Evolutionary conservation across 2,113 vertebrate species (phyloP).

Genomic region (Etheostoma spectabile): DNA sequence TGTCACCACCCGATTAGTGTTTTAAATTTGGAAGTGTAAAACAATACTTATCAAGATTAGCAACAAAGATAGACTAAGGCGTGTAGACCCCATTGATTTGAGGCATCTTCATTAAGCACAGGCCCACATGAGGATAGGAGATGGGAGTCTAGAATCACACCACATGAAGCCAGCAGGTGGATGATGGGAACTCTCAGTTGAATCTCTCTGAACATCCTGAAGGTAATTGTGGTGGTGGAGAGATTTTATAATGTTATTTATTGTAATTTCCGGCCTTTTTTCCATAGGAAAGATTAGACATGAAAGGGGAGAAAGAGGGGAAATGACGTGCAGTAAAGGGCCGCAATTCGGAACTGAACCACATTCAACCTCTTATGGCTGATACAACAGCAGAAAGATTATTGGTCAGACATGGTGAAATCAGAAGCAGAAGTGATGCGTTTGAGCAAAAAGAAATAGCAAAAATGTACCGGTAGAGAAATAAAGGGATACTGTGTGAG

Average conservation of each 20-base stretch:
- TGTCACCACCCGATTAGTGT: neutral
- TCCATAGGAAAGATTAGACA: too few species aligned
- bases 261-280: too few species aligned
- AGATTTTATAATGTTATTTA: neutral
- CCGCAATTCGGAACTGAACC: too few species aligned
- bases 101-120: neutral
- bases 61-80: too few species aligned
- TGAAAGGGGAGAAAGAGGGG: too few species aligned
- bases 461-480: neutral
- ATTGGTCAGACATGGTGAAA: neutral
- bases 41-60: too few species aligned
- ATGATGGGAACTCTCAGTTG: constrained; percentile 1
- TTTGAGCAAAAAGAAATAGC: too few species aligned
- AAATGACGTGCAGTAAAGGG: too few species aligned
- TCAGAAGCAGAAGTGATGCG: neutral
- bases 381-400: neutral
- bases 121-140: neutral
- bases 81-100: neutral
- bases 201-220: neutral
- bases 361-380: too few species aligned
- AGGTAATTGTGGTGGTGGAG: neutral
- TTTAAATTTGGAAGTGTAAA: neutral
- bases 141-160: neutral
- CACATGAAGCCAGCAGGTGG: neutral
- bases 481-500: neutral